Evolutionary conservation across 2,113 vertebrate species (phyloP).

Genomic region (Regulus satrapa): DNA sequence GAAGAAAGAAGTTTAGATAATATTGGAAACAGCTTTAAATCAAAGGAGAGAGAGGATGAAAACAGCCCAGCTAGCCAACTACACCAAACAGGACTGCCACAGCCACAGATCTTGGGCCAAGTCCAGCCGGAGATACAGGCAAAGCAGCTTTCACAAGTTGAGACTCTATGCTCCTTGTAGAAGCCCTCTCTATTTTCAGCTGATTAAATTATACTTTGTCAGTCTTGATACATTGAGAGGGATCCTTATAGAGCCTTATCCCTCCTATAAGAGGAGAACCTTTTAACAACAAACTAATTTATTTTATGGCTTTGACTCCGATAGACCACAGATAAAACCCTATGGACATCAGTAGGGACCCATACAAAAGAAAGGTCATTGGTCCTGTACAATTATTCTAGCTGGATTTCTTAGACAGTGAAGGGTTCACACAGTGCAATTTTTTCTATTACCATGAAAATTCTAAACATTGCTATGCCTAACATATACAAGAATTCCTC

Average conservation of each 20-base stretch:
- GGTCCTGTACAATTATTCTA: slow-evolving; percentile 8
- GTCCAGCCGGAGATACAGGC: not conserved
- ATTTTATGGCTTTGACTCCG: not conserved
- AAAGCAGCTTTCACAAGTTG: not conserved
- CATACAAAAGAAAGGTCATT: not conserved
- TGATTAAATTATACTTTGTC: not conserved
- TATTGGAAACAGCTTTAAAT: not conserved
- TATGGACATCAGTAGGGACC: not conserved
- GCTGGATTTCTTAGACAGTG: slow-evolving; percentile 44
- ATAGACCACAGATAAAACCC: not conserved
- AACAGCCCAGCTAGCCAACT: not conserved
- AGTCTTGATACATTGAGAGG: not conserved
- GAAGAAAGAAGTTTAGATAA: not conserved
- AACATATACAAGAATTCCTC: not conserved
- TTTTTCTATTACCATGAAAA: not conserved
- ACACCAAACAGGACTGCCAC: not conserved
- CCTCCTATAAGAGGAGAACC: not conserved
- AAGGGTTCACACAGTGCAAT: not conserved
- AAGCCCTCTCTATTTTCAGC: not conserved
- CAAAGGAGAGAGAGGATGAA: not conserved
- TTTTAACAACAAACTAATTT: not conserved
- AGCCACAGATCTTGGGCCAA: not conserved
- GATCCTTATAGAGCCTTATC: not conserved
- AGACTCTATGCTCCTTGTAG: not conserved
- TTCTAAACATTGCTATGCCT: not conserved